phyloP scores from a whole-genome alignment of 2,797 vertebrate species.

The Notolepis coatsorum region DNA sequence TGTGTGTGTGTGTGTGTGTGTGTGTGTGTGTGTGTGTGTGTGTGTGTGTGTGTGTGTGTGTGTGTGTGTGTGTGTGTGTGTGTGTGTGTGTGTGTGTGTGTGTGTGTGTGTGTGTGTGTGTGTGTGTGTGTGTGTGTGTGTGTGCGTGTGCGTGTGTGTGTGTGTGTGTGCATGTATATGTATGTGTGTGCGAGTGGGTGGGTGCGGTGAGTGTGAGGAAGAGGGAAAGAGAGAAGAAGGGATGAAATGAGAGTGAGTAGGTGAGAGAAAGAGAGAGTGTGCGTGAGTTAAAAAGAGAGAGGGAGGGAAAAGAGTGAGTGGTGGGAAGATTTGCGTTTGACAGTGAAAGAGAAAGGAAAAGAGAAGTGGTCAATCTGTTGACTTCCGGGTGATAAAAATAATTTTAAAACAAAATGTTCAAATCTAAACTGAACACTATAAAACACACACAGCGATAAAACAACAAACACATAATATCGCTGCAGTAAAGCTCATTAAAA shows the following conservation, averaged over 20 bases:
- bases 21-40: neutral
- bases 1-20: neutral
- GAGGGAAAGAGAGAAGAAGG: no score
- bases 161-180: neutral
- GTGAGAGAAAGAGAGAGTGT: neutral
- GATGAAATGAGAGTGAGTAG: neutral
- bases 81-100: slow-evolving; percentile 5
- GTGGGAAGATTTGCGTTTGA: slow-evolving; percentile 16
- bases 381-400: neutral
- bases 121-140: neutral
- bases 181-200: neutral
- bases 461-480: neutral
- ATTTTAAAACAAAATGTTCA: neutral
- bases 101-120: slow-evolving; percentile 1
- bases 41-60: slow-evolving; percentile 6
- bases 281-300: neutral
- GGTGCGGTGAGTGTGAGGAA: no score
- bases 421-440: neutral
- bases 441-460: slow-evolving; percentile 3
- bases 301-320: neutral
- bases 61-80: neutral
- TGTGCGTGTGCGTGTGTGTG: neutral
- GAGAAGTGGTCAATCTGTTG: neutral
- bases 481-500: slow-evolving; percentile 30
- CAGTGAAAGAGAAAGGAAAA: neutral